A percentile compares a stretch with the other conserved stretches of the same genome.
Evolutionary conservation across 2,113 vertebrate species (phyloP).

Genomic region (Strigops habroptila): DNA sequence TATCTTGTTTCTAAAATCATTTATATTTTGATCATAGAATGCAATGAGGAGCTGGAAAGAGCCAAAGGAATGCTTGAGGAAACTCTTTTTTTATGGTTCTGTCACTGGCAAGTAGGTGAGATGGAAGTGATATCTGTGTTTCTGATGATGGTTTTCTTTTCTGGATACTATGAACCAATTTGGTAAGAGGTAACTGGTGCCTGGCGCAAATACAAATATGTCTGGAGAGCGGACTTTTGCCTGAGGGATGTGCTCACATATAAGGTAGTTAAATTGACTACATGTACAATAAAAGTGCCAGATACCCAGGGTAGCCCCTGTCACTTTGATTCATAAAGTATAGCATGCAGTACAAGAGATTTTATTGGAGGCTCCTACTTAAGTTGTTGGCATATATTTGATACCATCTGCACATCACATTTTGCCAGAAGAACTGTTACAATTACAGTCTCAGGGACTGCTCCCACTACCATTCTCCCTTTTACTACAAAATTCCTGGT

Average conservation of each 20-base stretch:
- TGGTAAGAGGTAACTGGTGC: not conserved
- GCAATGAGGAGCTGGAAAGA: not conserved
- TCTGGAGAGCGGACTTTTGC: not conserved
- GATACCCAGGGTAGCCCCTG: not conserved
- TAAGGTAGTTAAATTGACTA: not conserved
- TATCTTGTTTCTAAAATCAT: not conserved
- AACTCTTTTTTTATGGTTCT: not conserved
- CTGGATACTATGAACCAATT: not conserved
- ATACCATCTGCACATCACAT: conserved; percentile 4
- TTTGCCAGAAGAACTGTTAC: conserved; percentile 18
- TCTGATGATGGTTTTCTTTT: not conserved
- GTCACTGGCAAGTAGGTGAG: not conserved
- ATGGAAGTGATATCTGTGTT: not conserved
- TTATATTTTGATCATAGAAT: not conserved
- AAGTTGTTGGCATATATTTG: conserved; percentile 19
- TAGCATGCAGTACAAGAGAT: not conserved
- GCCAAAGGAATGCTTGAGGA: not conserved
- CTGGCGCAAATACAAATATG: not conserved
- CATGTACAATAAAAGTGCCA: not conserved
- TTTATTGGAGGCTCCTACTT: conserved; percentile 2
- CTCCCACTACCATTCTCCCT: not conserved
- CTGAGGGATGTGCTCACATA: not conserved
- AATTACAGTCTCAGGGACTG: not conserved
- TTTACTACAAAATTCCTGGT: not conserved
- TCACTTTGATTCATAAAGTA: not conserved